Evolutionary conservation across 2,113 vertebrate species (phyloP).

Genomic region (Chloroceryle aenea): DNA sequence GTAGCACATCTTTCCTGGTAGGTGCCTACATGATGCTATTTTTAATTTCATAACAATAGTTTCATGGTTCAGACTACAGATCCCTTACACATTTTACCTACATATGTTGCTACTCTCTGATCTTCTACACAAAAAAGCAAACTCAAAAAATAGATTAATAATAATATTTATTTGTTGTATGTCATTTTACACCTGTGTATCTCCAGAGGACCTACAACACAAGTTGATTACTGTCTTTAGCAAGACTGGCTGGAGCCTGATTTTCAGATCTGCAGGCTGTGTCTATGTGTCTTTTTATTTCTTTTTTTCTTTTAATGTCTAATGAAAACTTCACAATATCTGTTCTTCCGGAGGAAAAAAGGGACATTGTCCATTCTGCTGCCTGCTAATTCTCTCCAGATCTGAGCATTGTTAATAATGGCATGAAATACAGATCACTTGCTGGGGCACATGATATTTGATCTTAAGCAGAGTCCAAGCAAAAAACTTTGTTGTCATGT

Average conservation of each 20-base stretch:
- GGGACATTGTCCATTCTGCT: neutral
- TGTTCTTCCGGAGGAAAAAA: neutral
- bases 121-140: neutral
- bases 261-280: neutral
- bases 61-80: neutral
- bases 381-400: neutral
- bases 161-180: neutral
- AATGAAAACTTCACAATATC: neutral
- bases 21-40: neutral
- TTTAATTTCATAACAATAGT: neutral
- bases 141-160: neutral
- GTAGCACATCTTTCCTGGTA: fast-evolving
- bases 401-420: neutral
- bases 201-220: neutral
- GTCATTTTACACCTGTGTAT: neutral
- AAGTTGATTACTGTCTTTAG: neutral
- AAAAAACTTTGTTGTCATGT: neutral
- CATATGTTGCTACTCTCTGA: neutral
- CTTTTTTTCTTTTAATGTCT: neutral
- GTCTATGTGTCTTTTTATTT: neutral
- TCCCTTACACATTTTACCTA: neutral
- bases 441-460: neutral
- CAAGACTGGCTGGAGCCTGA: neutral
- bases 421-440: neutral
- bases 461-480: neutral